Evolutionary conservation across 2,113 vertebrate genomes (phyloP).

Genomic region (Beaufortia kweichowensis): DNA sequence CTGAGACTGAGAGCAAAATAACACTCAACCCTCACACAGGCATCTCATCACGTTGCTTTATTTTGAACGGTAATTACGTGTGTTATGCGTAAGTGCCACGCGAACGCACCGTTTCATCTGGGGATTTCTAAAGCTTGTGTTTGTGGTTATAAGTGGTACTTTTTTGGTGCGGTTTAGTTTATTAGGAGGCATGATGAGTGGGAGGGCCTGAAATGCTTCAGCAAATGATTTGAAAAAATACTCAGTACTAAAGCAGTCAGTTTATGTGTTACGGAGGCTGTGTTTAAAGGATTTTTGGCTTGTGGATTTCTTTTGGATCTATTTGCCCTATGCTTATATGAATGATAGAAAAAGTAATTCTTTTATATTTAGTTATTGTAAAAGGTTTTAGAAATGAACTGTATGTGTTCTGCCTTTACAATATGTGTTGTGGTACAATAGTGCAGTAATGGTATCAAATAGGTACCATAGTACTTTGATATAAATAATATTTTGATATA

Average conservation of each 20-base stretch:
- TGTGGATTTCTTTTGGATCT: no score
- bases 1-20: neutral
- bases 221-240: conserved; percentile 3
- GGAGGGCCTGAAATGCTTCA: conserved; percentile 7
- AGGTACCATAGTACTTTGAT: no score
- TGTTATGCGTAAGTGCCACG: neutral
- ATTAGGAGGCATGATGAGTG: conserved; percentile 19
- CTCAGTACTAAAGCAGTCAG: neutral
- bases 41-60: neutral
- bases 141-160: neutral
- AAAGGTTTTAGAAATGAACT: no score
- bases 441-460: no score
- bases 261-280: neutral
- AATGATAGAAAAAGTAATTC: no score
- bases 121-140: neutral
- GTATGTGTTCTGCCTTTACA: no score
- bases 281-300: neutral
- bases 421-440: no score
- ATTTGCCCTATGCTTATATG: no score
- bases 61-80: neutral
- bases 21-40: neutral
- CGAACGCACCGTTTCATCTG: neutral
- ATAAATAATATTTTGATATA: no score
- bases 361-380: no score
- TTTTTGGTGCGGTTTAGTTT: neutral